A percentile compares a stretch with the other conserved stretches of the same genome.
Conservation (phyloP, 2,797 vertebrate species). For the Syncerus caffer region DNA sequence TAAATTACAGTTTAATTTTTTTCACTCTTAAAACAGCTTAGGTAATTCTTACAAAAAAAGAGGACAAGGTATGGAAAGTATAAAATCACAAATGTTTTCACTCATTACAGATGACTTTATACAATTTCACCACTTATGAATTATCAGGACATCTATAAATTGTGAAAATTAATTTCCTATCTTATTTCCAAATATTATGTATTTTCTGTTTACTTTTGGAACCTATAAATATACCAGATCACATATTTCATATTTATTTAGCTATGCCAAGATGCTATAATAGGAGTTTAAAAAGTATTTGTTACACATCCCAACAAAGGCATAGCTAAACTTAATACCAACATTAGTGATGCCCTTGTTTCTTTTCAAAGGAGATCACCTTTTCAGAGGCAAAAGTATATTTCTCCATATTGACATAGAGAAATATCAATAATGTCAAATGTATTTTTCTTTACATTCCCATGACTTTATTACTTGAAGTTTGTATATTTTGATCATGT, state of each 20-base stretch:
- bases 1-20: neutral
- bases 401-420: neutral
- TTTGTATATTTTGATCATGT: neutral
- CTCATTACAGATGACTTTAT: conserved; percentile 67
- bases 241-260: conserved; percentile 22
- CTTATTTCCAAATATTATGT: conserved; percentile 42
- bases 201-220: conserved; percentile 55
- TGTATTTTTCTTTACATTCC: neutral
- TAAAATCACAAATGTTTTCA: conserved; percentile 68
- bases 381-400: neutral
- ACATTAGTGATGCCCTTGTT: neutral
- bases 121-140: conserved; percentile 34
- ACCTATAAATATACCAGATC: conserved; percentile 41
- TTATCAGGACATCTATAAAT: conserved; percentile 68
- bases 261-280: neutral
- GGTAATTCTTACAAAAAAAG: conserved; percentile 46
- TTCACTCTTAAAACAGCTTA: conserved; percentile 37
- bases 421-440: neutral
- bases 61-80: conserved; percentile 61
- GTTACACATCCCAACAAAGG: neutral
- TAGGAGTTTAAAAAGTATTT: neutral
- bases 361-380: conserved; percentile 13
- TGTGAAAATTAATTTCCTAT: conserved; percentile 55
- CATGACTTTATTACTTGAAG: neutral
- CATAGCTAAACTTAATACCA: neutral